Evolutionary conservation across 2,797 vertebrate genomes (phyloP).

Genomic region (Helicolenus hilgendorfi): DNA sequence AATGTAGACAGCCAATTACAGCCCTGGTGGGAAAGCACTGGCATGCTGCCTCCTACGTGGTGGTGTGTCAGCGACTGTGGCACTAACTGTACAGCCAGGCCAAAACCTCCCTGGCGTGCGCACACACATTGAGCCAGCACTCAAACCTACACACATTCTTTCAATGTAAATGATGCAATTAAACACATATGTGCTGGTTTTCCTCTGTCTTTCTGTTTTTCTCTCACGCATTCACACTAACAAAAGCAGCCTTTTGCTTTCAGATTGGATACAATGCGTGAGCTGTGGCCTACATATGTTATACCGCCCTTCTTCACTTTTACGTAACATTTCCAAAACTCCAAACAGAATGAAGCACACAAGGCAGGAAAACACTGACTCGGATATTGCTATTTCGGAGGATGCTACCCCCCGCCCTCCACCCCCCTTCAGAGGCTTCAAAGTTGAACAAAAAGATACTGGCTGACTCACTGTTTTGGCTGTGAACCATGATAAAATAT

Average conservation of each 20-base stretch:
- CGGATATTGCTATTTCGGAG: conserved; percentile 40
- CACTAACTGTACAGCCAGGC: conserved; percentile 27
- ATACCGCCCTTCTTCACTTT: conserved; percentile 22
- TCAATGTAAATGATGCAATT: conserved; percentile 30
- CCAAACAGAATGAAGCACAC: conserved; percentile 41
- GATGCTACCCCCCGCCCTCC: neutral
- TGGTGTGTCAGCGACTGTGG: conserved; percentile 40
- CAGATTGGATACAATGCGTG: conserved; percentile 21
- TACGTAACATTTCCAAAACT: conserved; percentile 54
- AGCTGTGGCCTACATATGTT: conserved; percentile 69
- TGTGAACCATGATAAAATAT: conserved; percentile 46
- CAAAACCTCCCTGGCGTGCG: neutral
- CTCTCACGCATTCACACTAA: conserved; percentile 7
- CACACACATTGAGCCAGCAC: neutral
- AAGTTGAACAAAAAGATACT: conserved; percentile 44
- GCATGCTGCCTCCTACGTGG: conserved; percentile 33
- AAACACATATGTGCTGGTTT: neutral
- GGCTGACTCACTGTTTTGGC: conserved; percentile 9
- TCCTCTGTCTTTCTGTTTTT: neutral
- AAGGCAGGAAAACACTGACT: conserved; percentile 35
- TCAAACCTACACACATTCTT: neutral
- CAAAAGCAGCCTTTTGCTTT: conserved; percentile 6
- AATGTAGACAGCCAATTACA: conserved; percentile 44
- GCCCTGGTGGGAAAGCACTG: conserved; percentile 15
- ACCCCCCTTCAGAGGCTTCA: conserved; percentile 7